Base-by-base conservation (phyloP, 2,888 invertebrate species). In the Cephus pulcher region DNA sequence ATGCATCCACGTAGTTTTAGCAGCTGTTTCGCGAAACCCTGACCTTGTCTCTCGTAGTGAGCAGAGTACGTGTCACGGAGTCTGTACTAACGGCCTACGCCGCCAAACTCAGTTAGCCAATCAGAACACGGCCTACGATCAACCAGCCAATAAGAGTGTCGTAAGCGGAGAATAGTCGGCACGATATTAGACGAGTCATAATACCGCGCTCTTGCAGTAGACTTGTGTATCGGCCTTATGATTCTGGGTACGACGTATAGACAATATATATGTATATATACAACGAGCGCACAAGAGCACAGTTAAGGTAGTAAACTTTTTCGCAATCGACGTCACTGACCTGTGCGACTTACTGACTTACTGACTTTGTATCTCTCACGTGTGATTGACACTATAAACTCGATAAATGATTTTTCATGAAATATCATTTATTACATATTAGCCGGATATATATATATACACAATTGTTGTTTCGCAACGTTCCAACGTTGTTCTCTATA, bases 21-120 rank as follows among this genome's bases (percentile, higher is more conserved):
- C 89, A 88, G 88, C 88, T 89, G 89, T 89, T 88, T 88, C 85
- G 88, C 89, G 85, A 86, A 82, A 82, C 89, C 88, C 80, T 89
- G 89, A 88, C 89, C 89, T 89, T 88, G 88, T 80, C 77, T 82
- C 82, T 82, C 75, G 76, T 80, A 81, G 68, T 69, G 79, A 79
- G 74, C 56, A 56, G 23, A 56, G 23, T 56, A 56, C 56, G 56
- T 9, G 56, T 56, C 56, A 15, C 56, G 56, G 23, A 56, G 56
- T 9, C 56, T 56, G 56, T 56, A 9, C 12, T 56, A 9, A 79
- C 86, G 76, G 83, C 86, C 87, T 87, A 87, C 88, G 84, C 83
- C 82, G 84, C 84, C 83, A 79, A 85, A 85, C 82, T 69, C 83
- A 80, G 82, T 75, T 82, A 76, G 75, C 76, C 69, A 81, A 76